Conservation (phyloP, 2,888 invertebrate genomes). For the Athripsodes cinereus region DNA sequence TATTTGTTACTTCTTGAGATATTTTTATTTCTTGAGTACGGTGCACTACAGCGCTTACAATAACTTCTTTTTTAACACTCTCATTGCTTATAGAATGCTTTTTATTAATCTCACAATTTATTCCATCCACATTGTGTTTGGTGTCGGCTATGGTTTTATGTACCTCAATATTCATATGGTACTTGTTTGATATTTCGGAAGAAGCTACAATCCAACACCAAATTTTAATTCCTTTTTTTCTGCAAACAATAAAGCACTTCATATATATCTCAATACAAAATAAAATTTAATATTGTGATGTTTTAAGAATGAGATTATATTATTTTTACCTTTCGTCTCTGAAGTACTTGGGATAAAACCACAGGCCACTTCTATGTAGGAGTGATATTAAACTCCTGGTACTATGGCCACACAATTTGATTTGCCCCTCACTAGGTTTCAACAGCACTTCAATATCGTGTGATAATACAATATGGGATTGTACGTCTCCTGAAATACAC, state of each 20-base stretch:
- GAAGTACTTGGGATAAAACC: conserved; percentile 25
- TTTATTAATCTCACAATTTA: no score
- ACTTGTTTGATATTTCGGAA: conserved; percentile 10
- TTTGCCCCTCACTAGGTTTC: not conserved
- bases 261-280: not conserved
- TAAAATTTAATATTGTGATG: not conserved
- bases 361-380: conserved; percentile 13
- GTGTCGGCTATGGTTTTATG: not conserved
- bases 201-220: conserved; percentile 23
- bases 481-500: conserved; percentile 13
- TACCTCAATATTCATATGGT: conserved; percentile 21
- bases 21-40: not conserved
- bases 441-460: conserved; percentile 10
- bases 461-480: conserved; percentile 10
- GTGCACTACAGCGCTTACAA: not conserved
- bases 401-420: not conserved
- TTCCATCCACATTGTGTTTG: not conserved
- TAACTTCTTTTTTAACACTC: not conserved
- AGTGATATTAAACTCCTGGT: conserved; percentile 4
- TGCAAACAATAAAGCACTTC: conserved; percentile 12
- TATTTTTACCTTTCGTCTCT: conserved; percentile 19
- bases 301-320: not conserved
- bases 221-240: conserved; percentile 17
- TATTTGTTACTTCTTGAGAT: not conserved
- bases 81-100: not conserved